phyloP scores from a whole-genome alignment of 1,140 invertebrate genomes.

The Pachyrhynchus sulphureomaculatus region DNA sequence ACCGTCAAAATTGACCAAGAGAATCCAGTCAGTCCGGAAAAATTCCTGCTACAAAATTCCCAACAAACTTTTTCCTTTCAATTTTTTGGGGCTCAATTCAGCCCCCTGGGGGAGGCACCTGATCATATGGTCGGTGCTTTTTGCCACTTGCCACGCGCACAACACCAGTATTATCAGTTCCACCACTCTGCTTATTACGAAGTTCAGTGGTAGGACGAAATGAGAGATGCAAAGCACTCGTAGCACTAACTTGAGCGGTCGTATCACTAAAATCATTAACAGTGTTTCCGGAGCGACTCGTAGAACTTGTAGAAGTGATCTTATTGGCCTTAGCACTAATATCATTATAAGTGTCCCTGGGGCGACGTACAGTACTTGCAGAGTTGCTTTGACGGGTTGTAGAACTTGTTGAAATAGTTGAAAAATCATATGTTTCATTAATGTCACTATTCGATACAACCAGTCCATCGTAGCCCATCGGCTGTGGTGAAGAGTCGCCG shows the following conservation, averaged over 20 bases:
- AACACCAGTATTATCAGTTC: conserved; percentile 37
- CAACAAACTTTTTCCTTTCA: conserved; percentile 41
- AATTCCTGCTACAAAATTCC: conserved; percentile 39
- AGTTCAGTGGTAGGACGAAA: conserved; percentile 1
- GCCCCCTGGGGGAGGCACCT: conserved; percentile 33
- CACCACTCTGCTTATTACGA: not conserved
- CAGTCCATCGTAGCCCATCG: conserved; percentile 48
- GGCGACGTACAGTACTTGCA: not conserved
- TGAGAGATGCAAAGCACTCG: conserved; percentile 29
- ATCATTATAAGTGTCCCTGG: conserved; percentile 11
- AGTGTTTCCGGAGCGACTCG: conserved; percentile 10
- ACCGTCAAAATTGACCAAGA: conserved; percentile 25
- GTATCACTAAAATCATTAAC: conserved; percentile 40
- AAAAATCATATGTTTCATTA: not conserved
- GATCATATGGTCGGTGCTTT: conserved; percentile 35
- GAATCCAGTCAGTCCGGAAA: conserved; percentile 35
- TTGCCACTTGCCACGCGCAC: conserved; percentile 39
- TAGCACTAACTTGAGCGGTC: conserved; percentile 29
- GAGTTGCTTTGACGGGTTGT: conserved; percentile 1
- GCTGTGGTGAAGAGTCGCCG: conserved; percentile 50
- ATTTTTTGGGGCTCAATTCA: conserved; percentile 23
- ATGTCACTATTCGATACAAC: conserved; percentile 35
- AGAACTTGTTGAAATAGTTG: conserved; percentile 5
- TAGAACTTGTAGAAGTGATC: not conserved
- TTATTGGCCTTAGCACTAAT: not conserved